Conservation (phyloP, 1,140 invertebrate species). For the Zophobas atratus region DNA sequence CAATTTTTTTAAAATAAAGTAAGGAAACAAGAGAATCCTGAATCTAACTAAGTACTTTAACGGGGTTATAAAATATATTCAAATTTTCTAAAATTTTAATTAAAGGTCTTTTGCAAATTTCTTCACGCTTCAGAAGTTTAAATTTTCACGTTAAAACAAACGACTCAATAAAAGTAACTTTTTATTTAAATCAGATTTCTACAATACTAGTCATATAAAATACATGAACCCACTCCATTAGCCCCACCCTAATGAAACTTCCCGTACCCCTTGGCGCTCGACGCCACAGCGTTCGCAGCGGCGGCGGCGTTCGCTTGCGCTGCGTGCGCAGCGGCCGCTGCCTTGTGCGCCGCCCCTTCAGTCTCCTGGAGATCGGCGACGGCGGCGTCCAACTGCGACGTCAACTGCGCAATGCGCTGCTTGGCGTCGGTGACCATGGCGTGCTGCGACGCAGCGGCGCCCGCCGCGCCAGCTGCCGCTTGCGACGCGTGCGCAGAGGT, state of each 20-base stretch:
- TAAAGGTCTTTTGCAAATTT: too few relatives aligned
- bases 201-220: too few relatives aligned
- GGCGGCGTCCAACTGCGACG: constrained; percentile 53
- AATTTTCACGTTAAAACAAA: too few relatives aligned
- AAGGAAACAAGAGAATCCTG: too few relatives aligned
- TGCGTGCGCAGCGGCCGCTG: constrained; percentile 56
- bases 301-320: constrained; percentile 62
- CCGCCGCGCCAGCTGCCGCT: constrained; percentile 57
- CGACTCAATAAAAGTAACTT: too few relatives aligned
- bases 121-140: too few relatives aligned
- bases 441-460: constrained; percentile 57
- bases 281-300: constrained; percentile 55
- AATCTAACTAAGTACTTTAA: too few relatives aligned
- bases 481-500: constrained; percentile 52
- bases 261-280: constrained; percentile 46
- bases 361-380: constrained; percentile 54
- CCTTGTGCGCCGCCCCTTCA: constrained; percentile 55
- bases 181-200: too few relatives aligned
- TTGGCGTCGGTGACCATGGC: constrained; percentile 58
- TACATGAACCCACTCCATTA: background rate
- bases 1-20: too few relatives aligned
- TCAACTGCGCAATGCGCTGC: constrained; percentile 50
- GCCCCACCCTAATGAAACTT: background rate
- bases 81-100: too few relatives aligned
- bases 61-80: too few relatives aligned